Evolutionary conservation across 2,888 invertebrate species (phyloP), one percentile per base, ranked within the genome.

Genomic region (Dynastes grantii): DNA sequence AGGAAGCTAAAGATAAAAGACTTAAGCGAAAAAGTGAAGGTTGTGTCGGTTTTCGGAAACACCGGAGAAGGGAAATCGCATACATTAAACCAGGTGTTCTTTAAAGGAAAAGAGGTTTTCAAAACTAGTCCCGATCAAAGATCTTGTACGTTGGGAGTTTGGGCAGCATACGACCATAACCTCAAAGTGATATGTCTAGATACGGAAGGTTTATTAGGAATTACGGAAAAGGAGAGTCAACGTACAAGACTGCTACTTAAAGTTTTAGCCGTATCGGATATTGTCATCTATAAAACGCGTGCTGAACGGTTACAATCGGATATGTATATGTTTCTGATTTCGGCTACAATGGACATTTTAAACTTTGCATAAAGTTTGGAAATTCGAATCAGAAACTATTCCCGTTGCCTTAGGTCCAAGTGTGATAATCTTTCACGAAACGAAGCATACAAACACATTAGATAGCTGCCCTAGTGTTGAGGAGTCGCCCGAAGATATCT

Each of bases 61-160:
- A 95, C 95, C 0, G 95, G 95, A 0, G 95, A 95, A 88, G 96
- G 95, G 1, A 96, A 96, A 88, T 95, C 95, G 2, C 92, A 94
- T 85, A 95, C 95, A 0, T 88, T 96, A 85, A 96, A 96, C 87
- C 91, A 95, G 81, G 84, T 87, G 3, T 93, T 94, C 85, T 94
- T 93, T 85, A 87, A 91, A 82, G 93, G 93, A 0, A 89, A 90
- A 79, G 91, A 92, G 83, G 84, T 93, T 0, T 95, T 95, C 86
- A 89, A 89, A 80, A 94, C 94, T 0, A 93, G 93, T 2, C 90
- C 92, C 27, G 91, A 92, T 80, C 94, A 95, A 82, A 90, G 88
- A 65, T 92, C 94, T 0, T 95, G 95, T 84, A 96, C 95, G 0
- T 87, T 94, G 22, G 96, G 96, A 9, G 94, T 95, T 4, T 95